phyloP scores from a whole-genome alignment of 1,140 invertebrate genomes.

The Trichonephila clavipes region DNA sequence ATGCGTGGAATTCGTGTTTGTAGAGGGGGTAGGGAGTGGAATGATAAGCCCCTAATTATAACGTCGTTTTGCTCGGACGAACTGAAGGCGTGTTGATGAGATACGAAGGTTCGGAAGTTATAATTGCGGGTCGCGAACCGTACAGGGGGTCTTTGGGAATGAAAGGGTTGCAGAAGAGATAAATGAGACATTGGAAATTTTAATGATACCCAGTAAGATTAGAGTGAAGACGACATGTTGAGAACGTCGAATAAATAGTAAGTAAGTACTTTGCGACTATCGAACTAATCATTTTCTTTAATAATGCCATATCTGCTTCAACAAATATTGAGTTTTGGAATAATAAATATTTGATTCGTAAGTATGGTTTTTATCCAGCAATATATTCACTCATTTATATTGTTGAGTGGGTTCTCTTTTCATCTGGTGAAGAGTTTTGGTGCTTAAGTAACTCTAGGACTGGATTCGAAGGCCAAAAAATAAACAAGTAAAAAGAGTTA shows the following conservation, averaged over 20 bases:
- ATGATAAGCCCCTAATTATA: constrained; percentile 56
- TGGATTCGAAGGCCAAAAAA: too few relatives aligned
- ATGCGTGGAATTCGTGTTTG: not conserved
- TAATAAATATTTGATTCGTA: not conserved
- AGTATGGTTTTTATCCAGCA: too few relatives aligned
- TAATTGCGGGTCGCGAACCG: constrained; percentile 12
- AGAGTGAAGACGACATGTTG: not conserved
- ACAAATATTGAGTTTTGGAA: not conserved
- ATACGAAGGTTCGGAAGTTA: not conserved
- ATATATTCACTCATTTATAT: too few relatives aligned
- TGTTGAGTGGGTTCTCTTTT: too few relatives aligned
- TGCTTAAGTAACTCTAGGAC: too few relatives aligned
- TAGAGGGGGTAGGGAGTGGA: constrained; percentile 16
- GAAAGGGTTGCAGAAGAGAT: not conserved
- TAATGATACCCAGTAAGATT: not conserved
- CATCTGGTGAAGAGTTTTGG: too few relatives aligned
- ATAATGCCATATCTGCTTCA: not conserved
- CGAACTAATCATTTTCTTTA: too few relatives aligned
- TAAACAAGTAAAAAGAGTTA: too few relatives aligned
- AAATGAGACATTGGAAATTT: not conserved
- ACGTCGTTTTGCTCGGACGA: constrained; percentile 14
- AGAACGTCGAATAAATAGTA: not conserved
- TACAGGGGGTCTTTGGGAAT: not conserved
- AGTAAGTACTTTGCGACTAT: too few relatives aligned
- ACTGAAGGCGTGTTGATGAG: not conserved